These are phyloP conservation scores for Pristis pectinata DNA, from an alignment of 2,797 vertebrate species.

Conservation along the genomic window DNA sequence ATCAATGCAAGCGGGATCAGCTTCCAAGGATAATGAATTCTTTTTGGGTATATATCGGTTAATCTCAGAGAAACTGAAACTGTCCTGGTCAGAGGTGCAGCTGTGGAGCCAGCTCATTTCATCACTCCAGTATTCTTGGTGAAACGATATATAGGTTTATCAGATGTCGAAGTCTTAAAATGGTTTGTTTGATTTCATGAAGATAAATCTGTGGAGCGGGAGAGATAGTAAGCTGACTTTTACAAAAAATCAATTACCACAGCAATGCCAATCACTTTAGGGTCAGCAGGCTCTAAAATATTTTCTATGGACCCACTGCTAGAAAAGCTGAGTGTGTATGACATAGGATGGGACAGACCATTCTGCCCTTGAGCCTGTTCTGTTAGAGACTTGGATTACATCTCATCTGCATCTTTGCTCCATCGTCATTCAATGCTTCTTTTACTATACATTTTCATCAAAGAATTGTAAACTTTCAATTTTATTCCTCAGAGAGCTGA, in stretches of 20 bases:
- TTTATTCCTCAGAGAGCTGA: background rate
- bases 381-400: background rate
- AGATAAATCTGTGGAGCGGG: background rate
- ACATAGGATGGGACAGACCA: too few relatives aligned
- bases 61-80: background rate
- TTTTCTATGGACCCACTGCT: background rate
- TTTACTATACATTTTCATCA: background rate
- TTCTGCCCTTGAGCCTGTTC: background rate
- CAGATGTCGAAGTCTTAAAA: background rate
- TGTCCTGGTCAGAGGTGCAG: background rate
- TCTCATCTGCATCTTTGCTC: background rate
- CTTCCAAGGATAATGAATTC: background rate
- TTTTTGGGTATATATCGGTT: conserved; percentile 6
- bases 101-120: background rate
- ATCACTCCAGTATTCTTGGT: background rate
- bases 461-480: background rate
- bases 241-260: background rate
- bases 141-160: background rate
- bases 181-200: background rate
- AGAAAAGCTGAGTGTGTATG: background rate
- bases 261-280: background rate
- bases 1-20: background rate
- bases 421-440: background rate
- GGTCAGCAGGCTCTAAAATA: too few relatives aligned
- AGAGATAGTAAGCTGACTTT: background rate